These are phyloP conservation scores for Seira musarum DNA, from an alignment of 2,888 invertebrate genomes.

Conservation along the genomic window DNA sequence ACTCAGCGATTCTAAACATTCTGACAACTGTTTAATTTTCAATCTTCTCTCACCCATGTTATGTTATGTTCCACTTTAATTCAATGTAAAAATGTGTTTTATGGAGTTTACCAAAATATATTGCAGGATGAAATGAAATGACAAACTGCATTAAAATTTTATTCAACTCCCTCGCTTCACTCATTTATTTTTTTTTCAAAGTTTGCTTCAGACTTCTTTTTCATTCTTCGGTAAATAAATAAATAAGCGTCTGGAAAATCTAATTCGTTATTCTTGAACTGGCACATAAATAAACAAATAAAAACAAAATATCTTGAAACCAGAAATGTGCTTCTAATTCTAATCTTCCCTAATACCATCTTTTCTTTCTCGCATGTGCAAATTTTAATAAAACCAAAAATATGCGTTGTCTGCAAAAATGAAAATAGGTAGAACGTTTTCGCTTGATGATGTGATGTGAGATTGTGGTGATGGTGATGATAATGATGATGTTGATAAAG, in stretches of 20 bases:
- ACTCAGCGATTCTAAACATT: conserved; percentile 41
- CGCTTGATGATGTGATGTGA: neutral
- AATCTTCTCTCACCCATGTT: conserved; percentile 28
- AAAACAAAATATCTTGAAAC: neutral
- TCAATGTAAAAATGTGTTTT: conserved; percentile 2
- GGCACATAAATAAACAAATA: conserved; percentile 31
- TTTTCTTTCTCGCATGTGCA: neutral
- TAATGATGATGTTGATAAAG: too few species aligned
- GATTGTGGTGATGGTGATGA: too few species aligned
- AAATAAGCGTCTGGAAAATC: conserved; percentile 21
- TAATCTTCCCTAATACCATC: neutral
- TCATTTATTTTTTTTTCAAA: too few species aligned
- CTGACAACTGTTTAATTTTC: conserved; percentile 60
- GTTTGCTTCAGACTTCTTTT: too few species aligned
- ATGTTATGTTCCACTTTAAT: conserved; percentile 15
- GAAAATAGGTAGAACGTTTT: neutral
- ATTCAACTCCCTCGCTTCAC: neutral
- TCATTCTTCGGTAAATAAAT: too few species aligned
- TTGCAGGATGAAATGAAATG: neutral
- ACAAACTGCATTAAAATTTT: conserved; percentile 18
- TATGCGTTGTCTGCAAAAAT: neutral
- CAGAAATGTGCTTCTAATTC: neutral
- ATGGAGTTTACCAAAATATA: neutral
- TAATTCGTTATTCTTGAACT: conserved; percentile 25
- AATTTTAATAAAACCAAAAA: neutral